Base-by-base conservation (phyloP, 2,113 vertebrate genomes). In the Hymenochirus boettgeri region DNA sequence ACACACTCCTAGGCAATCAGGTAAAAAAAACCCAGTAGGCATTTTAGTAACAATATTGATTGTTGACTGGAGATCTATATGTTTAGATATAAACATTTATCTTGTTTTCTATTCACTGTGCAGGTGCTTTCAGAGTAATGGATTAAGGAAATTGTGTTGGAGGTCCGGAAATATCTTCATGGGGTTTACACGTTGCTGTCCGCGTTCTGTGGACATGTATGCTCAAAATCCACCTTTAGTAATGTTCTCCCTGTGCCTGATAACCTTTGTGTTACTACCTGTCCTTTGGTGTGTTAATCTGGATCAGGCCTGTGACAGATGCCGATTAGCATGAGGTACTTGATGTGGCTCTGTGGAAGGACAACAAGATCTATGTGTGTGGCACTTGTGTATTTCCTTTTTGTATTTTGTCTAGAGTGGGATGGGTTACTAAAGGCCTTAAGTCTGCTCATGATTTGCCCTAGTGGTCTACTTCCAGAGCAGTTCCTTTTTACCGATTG, bases 191-290 rank as follows among this genome's bases (percentile, higher is more conserved):
- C n/a, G n/a, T 23, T 25, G 37, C 7, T 63, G 61, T 13, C 2
- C 4, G 9, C 15, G 61, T n/a, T 8, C 12, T 63, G 5, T 51
- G 24, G 7, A 22, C 25, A 8, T 54, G 11, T 9, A n/a, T 42
- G 3, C 35, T 10, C 62, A 22, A 6, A 35, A 64, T 7, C 62
- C 62, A 1, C 62, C 62, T 29, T 2, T 64, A 17, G 35, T 56
- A 2, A 22, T 18, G n/a, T 64, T 64, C 25, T 33, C 46, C 24
- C 15, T 64, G 25, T 64, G 51, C 17, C 12, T 56, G 3, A 2
- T 46, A 5, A 46, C 39, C 3, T 64, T 3, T 22, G n/a, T 12
- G 5, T 29, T n/a, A 64, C 7, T 64, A 46, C 24, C 37, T 64
- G 51, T 29, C 6, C 3, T 46, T 27, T 5, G 62, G 52, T 6